phyloP scores from a whole-genome alignment of 2,888 invertebrate species.

The Drosophila melanosoma region DNA sequence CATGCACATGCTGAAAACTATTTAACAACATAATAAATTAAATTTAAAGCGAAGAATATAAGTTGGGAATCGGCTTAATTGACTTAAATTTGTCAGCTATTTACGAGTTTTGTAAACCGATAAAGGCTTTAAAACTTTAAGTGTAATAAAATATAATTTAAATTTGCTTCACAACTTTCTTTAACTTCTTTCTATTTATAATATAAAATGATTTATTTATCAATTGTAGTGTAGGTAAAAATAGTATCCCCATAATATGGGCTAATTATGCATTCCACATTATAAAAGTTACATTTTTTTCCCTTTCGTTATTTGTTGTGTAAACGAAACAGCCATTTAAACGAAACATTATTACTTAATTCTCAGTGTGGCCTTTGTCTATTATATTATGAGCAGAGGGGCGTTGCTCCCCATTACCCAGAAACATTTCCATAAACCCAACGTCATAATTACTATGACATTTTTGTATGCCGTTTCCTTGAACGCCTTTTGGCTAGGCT shows the following conservation, averaged over 20 bases:
- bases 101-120: neutral
- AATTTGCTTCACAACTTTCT: neutral
- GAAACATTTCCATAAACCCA: conserved; percentile 67
- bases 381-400: conserved; percentile 45
- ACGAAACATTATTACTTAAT: conserved; percentile 37
- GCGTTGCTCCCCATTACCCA: conserved; percentile 27
- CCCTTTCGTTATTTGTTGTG: neutral
- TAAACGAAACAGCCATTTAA: conserved; percentile 27
- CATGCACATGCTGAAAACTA: neutral
- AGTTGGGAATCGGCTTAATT: neutral
- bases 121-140: neutral
- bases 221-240: neutral
- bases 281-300: neutral
- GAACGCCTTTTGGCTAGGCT: conserved; percentile 25
- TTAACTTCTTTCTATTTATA: neutral
- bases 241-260: neutral
- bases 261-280: neutral
- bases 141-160: neutral
- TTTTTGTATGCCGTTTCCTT: conserved; percentile 58
- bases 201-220: neutral
- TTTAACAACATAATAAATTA: neutral
- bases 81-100: neutral
- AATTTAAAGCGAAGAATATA: neutral
- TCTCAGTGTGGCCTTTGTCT: conserved; percentile 38
- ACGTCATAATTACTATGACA: conserved; percentile 76